Base-by-base conservation (phyloP, 2,888 invertebrate genomes). In the Apamea epomidion region DNA sequence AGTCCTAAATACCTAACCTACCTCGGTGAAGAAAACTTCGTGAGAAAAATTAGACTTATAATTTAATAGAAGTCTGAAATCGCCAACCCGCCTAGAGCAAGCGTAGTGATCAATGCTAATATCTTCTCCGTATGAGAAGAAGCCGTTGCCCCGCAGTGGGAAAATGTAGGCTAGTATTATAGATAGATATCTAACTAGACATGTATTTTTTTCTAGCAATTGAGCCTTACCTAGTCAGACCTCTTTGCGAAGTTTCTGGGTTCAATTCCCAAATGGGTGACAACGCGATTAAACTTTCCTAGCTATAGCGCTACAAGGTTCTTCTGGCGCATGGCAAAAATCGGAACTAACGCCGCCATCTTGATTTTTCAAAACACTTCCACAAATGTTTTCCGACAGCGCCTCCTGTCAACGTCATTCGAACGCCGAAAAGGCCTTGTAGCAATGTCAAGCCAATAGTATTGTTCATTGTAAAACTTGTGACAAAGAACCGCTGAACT, bases 401-500 rank as follows among this genome's bases (percentile, higher is more conserved):
- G 37, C 14, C 25, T 7, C 21, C 25, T 65, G 25, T 65, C 1
- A 25, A 37, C 37, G 32, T 32, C 4, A 37, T 37, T 65, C 25
- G 25, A 37, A 3, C 37, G 37, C 37, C 14, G 32, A 67, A 67
- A 67, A 14, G 3, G 3, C 37, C 37, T 67, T 67, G 37, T 16
- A 25, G 37, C 14, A 25, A 14, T 14, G 10, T 42, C 29, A n/a
- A 51, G 21, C 37, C 48, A 60, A 62, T 70, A 54, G 60, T n/a
- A 42, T 51, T 70, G n/a, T 51, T 60, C 10, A 12, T 45, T 21
- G 16, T 67, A 65, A 45, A 72, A 37, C 37, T 60, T 67, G 18
- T 78, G 21, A 67, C 37, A 84, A 67, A 77, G n/a, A 32, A n/a
- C 48, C 16, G 42, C 37, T 29, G 42, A 69, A 14, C 29, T 10